These are phyloP conservation scores for Microctonus aethiopoides DNA, from an alignment of 2,888 invertebrate genomes.

Conservation along the genomic window DNA sequence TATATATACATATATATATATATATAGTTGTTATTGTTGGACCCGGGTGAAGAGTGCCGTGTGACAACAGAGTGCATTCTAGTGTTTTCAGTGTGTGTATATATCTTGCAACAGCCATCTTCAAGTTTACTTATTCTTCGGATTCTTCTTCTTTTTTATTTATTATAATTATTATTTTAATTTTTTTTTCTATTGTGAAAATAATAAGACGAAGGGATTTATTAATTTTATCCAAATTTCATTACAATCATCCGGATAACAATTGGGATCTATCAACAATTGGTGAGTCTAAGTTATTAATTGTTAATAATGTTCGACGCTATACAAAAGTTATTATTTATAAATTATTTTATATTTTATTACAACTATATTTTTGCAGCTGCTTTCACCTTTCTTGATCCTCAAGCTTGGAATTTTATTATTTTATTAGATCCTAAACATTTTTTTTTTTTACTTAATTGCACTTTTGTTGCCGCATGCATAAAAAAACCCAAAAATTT, in stretches of 20 bases:
- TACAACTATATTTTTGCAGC: too few relatives aligned
- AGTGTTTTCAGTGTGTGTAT: constrained; percentile 20
- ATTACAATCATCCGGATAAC: neutral
- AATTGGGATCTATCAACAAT: neutral
- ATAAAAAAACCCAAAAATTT: too few relatives aligned
- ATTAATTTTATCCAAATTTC: neutral
- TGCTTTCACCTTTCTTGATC: too few relatives aligned
- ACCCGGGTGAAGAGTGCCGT: constrained; percentile 20
- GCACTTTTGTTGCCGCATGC: too few relatives aligned
- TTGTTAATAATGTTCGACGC: neutral
- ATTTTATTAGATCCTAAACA: too few relatives aligned
- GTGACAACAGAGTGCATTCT: constrained; percentile 13
- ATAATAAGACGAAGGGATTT: neutral
- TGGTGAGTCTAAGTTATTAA: constrained; percentile 17
- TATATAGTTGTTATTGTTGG: neutral
- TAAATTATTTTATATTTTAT: too few relatives aligned
- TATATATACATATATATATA: neutral
- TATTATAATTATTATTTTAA: neutral
- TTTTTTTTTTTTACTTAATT: too few relatives aligned
- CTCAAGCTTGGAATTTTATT: too few relatives aligned
- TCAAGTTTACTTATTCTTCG: neutral
- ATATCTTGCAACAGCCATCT: neutral
- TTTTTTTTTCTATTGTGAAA: neutral
- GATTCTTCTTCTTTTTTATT: neutral
- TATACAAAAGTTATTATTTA: too few relatives aligned